A percentile compares a stretch with the other conserved stretches of the same genome.
Conservation (phyloP, 1,140 invertebrate species). For the Apolygus lucorum region DNA sequence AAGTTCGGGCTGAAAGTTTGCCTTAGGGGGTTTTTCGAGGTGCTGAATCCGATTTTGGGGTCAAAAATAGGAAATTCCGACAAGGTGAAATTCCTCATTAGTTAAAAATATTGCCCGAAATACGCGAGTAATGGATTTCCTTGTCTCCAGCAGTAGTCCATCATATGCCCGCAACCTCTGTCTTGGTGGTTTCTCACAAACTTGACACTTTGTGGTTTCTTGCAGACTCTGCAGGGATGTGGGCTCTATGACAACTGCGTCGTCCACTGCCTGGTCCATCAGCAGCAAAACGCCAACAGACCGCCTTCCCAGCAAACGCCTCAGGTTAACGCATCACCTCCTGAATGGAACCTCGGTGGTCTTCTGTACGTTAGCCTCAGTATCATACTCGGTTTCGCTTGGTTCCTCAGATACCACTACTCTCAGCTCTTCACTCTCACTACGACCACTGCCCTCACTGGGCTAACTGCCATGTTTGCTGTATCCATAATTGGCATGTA, state of each 20-base stretch:
- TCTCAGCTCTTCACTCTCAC: conserved; percentile 52
- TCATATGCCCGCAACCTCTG: no score
- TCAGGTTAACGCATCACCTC: conserved; percentile 30
- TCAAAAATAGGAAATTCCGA: no score
- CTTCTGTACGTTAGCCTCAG: conserved; percentile 45
- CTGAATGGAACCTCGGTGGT: conserved; percentile 39
- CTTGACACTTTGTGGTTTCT: not conserved
- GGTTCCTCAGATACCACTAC: conserved; percentile 55
- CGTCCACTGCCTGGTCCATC: conserved; percentile 74
- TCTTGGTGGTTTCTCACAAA: no score
- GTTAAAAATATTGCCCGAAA: no score
- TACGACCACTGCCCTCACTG: conserved; percentile 50
- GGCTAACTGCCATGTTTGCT: conserved; percentile 50
- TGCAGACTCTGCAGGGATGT: conserved; percentile 60
- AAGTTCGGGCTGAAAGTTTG: no score
- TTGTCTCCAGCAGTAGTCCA: no score
- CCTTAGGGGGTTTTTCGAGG: no score
- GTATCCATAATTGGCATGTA: conserved; percentile 46
- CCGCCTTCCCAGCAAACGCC: conserved; percentile 9
- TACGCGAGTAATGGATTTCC: no score
- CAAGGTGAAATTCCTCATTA: no score
- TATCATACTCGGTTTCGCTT: conserved; percentile 46
- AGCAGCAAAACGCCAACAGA: conserved; percentile 38
- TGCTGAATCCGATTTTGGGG: no score
- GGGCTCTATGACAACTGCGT: conserved; percentile 79